A percentile compares a stretch with the other conserved stretches of the same genome.
These are phyloP conservation scores for Resseliella maxima DNA, from an alignment of 2,888 invertebrate genomes.

Conservation along the genomic window DNA sequence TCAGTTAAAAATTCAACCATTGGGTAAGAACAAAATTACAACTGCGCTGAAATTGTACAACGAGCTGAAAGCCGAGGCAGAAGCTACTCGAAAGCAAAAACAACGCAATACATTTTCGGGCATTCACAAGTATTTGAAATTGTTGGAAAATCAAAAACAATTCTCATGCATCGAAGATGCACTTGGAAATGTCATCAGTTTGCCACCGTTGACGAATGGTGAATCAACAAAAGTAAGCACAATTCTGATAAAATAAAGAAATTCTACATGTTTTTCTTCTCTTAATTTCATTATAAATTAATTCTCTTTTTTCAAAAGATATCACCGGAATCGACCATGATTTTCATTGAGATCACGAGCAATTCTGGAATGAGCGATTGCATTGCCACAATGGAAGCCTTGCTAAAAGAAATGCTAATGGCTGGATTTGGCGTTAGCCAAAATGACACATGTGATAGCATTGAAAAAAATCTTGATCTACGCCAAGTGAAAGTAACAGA, in stretches of 20 bases:
- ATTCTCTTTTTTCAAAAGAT: conserved; percentile 70
- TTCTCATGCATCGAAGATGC: conserved; percentile 80
- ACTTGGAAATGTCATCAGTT: conserved; percentile 77
- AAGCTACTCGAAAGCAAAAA: conserved; percentile 83
- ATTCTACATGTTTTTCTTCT: too few relatives aligned
- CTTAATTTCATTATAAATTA: background rate
- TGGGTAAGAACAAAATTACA: conserved; percentile 72
- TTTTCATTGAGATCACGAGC: conserved; percentile 84
- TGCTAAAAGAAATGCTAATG: conserved; percentile 74
- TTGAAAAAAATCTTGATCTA: conserved; percentile 67
- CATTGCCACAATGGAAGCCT: conserved; percentile 75
- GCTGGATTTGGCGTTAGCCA: conserved; percentile 67
- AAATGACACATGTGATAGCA: conserved; percentile 17
- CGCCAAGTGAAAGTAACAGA: conserved; percentile 80
- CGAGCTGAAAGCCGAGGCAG: conserved; percentile 80
- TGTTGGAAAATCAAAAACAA: conserved; percentile 78
- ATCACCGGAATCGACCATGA: conserved; percentile 73
- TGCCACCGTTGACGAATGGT: conserved; percentile 88
- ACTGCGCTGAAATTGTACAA: conserved; percentile 77
- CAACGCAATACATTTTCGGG: conserved; percentile 85
- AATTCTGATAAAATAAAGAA: too few relatives aligned
- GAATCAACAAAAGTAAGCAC: conserved; percentile 81
- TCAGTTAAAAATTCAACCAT: conserved; percentile 75
- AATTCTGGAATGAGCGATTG: conserved; percentile 74
- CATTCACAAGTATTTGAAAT: conserved; percentile 84